These are phyloP conservation scores for Neolamprologus toae DNA, from an alignment of 2,113 vertebrate species.

Conservation along the genomic window DNA sequence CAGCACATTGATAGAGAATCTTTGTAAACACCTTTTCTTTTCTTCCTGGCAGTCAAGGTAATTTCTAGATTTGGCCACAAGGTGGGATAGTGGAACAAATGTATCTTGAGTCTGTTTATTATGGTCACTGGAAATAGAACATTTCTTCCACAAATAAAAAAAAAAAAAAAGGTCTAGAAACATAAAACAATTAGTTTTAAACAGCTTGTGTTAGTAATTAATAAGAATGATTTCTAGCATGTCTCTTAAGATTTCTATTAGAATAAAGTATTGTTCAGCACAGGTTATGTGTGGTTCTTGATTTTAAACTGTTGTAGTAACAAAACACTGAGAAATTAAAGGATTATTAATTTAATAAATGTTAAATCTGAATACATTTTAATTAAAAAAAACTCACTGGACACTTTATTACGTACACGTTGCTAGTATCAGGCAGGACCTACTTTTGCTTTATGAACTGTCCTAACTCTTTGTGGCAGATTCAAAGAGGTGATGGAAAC, in stretches of 20 bases:
- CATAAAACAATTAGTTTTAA: not conserved
- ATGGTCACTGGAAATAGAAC: not conserved
- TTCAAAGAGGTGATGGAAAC: not conserved
- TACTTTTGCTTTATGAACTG: not conserved
- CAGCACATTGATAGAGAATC: not conserved
- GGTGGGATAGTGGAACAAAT: conserved; percentile 49
- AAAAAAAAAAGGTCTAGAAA: not conserved
- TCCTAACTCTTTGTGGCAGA: not conserved
- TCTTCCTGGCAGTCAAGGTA: not conserved
- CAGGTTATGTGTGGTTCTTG: not conserved
- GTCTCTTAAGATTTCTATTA: not conserved
- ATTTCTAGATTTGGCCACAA: conserved; percentile 49
- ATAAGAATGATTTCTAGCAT: not conserved
- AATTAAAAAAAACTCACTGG: not conserved
- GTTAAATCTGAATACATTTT: not conserved
- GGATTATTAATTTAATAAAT: not conserved
- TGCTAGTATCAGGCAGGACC: not conserved
- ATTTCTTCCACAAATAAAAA: not conserved
- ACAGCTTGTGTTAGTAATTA: not conserved
- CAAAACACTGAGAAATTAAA: not conserved
- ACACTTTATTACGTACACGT: not conserved
- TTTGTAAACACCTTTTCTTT: not conserved
- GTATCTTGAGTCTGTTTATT: not conserved
- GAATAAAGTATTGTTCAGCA: not conserved
- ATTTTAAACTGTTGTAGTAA: not conserved